Percentiles rank a stretch among this genome's conserved stretches.
Conservation (phyloP, 2,888 invertebrate genomes). For the Erebia epiphron region DNA sequence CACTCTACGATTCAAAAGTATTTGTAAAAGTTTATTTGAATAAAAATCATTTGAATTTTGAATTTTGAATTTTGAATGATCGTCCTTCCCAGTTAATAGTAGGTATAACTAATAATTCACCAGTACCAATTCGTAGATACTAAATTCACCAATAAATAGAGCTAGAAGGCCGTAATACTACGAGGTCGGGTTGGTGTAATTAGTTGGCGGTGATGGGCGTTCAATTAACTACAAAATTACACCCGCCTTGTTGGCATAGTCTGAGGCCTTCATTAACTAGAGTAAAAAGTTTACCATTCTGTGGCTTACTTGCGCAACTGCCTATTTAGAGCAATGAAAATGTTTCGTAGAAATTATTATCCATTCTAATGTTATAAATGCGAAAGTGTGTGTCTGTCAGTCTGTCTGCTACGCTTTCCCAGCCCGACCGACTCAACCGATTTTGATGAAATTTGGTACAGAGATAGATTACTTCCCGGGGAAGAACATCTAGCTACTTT, state of each 20-base stretch:
- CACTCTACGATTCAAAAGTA: too few relatives aligned
- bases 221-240: constrained; percentile 24
- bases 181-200: constrained; percentile 12
- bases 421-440: too few relatives aligned
- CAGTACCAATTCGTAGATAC: background rate
- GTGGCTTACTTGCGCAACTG: constrained; percentile 16
- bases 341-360: constrained; percentile 12
- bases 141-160: background rate
- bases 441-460: too few relatives aligned
- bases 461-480: too few relatives aligned
- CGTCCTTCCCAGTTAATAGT: too few relatives aligned
- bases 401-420: too few relatives aligned
- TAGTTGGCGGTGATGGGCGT: constrained; percentile 19
- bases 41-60: too few relatives aligned
- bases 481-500: too few relatives aligned
- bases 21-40: too few relatives aligned
- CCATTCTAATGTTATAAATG: background rate
- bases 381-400: too few relatives aligned
- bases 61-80: too few relatives aligned
- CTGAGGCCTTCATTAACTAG: constrained; percentile 22
- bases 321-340: constrained; percentile 16
- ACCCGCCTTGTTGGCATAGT: constrained; percentile 19
- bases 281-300: constrained; percentile 23
- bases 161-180: background rate
- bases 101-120: too few relatives aligned